Evolutionary conservation across 2,888 invertebrate genomes (phyloP).

Genomic region (Willowsia nigromaculata): DNA sequence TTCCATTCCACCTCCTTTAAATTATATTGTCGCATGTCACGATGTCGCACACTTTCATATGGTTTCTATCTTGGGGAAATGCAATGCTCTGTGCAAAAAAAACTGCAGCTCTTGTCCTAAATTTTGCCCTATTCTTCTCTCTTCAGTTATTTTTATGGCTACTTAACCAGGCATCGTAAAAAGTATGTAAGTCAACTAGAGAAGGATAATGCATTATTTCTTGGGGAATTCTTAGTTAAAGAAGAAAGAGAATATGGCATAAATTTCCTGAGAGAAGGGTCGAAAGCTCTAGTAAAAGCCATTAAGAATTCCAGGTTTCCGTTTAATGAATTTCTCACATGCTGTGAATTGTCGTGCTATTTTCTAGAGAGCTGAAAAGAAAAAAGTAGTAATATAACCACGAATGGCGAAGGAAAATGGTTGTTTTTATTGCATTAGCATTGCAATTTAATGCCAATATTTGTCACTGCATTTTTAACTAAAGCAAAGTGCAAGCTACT

Average conservation of each 20-base stretch:
- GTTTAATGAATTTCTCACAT: neutral
- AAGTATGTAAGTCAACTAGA: no score
- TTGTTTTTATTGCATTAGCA: no score
- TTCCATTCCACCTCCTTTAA: neutral
- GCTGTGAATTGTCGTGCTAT: neutral
- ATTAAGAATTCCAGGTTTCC: neutral
- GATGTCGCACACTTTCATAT: no score
- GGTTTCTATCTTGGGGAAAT: neutral
- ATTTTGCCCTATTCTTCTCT: neutral
- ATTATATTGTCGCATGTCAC: neutral
- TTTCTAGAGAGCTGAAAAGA: no score
- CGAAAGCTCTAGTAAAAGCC: neutral
- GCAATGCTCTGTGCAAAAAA: slow-evolving; percentile 41
- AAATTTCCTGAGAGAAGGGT: neutral
- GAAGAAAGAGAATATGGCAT: neutral
- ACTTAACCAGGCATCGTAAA: neutral
- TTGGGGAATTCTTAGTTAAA: neutral
- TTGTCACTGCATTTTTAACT: no score
- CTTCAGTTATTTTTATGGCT: slow-evolving; percentile 4
- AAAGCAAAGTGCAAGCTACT: neutral
- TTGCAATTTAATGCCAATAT: no score
- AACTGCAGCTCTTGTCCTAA: slow-evolving; percentile 22
- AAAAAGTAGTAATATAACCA: no score
- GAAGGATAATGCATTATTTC: neutral
- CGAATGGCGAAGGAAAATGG: no score